Conservation (phyloP, 1,140 invertebrate genomes). For the Rhyzopertha dominica region DNA sequence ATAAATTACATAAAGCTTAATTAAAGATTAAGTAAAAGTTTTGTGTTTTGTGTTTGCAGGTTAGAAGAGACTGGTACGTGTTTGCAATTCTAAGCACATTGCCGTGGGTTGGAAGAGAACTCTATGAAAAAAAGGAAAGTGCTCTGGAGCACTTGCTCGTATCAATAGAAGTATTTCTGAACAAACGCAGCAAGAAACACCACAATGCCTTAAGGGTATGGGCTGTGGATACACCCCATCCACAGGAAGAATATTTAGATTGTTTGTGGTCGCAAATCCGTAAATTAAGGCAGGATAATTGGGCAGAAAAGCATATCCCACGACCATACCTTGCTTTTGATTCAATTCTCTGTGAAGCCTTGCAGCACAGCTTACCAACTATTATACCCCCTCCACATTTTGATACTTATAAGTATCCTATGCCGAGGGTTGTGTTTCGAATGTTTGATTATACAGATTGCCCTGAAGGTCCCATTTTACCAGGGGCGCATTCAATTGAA, state of each 20-base stretch:
- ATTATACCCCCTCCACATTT: conserved; percentile 89
- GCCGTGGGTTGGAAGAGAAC: conserved; percentile 93
- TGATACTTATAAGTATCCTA: conserved; percentile 81
- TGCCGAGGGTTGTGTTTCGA: conserved; percentile 84
- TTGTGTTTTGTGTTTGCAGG: conserved; percentile 45
- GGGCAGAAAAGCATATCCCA: conserved; percentile 95
- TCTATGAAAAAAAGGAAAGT: conserved; percentile 95
- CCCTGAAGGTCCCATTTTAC: conserved; percentile 85
- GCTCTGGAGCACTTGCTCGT: conserved; percentile 87
- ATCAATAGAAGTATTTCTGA: conserved; percentile 93
- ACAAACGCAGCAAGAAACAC: conserved; percentile 89
- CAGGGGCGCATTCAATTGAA: conserved; percentile 95
- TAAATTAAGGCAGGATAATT: conserved; percentile 89
- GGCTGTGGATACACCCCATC: conserved; percentile 86
- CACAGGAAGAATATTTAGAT: conserved; percentile 98
- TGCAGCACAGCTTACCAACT: conserved; percentile 90
- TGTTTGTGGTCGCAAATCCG: conserved; percentile 95
- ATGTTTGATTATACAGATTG: conserved; percentile 99
- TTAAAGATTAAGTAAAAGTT: no score
- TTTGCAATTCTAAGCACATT: conserved; percentile 91
- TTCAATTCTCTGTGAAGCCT: conserved; percentile 87
- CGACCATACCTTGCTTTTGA: conserved; percentile 96
- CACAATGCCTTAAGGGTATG: conserved; percentile 88
- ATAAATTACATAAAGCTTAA: no score
- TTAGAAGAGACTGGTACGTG: conserved; percentile 92